phyloP scores from a whole-genome alignment of 2,888 invertebrate genomes.

The Drosophila neutralis region DNA sequence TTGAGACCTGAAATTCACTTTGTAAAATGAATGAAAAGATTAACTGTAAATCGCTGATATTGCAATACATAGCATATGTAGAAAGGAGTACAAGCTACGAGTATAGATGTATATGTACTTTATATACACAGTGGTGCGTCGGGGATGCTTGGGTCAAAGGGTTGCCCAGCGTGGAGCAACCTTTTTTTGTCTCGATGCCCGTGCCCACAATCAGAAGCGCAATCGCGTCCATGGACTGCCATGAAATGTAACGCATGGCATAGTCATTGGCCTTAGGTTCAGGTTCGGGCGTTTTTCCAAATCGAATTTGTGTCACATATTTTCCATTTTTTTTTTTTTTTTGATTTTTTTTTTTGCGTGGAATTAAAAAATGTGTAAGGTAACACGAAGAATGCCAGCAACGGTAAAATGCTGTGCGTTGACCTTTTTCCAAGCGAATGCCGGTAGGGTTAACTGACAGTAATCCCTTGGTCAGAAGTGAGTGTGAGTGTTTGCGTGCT shows the following conservation, averaged over 20 bases:
- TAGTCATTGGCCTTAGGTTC: slow-evolving; percentile 45
- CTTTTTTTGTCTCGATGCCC: slow-evolving; percentile 43
- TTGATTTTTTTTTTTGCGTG: slow-evolving; percentile 11
- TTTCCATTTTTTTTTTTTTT: slow-evolving; percentile 24
- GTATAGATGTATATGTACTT: neutral
- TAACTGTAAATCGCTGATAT: slow-evolving; percentile 53
- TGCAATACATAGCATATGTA: slow-evolving; percentile 37
- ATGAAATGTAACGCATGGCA: slow-evolving; percentile 23
- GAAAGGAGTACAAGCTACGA: slow-evolving; percentile 34
- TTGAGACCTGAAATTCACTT: slow-evolving; percentile 22
- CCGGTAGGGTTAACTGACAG: slow-evolving; percentile 46
- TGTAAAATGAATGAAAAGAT: slow-evolving; percentile 40
- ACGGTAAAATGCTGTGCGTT: slow-evolving; percentile 61
- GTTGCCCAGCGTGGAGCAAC: slow-evolving; percentile 38
- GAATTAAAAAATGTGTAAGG: slow-evolving; percentile 31
- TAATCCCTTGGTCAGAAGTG: slow-evolving; percentile 17
- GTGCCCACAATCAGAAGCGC: slow-evolving; percentile 58
- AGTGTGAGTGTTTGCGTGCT: neutral
- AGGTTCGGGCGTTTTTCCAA: slow-evolving; percentile 46
- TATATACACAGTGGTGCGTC: neutral
- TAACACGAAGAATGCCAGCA: slow-evolving; percentile 14
- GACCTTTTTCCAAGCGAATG: slow-evolving; percentile 72
- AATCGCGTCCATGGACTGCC: slow-evolving; percentile 43
- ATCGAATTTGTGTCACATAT: slow-evolving; percentile 65
- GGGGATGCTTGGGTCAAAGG: slow-evolving; percentile 30